Conservation (phyloP, 2,113 vertebrate genomes). For the Lucifuga dentata region DNA sequence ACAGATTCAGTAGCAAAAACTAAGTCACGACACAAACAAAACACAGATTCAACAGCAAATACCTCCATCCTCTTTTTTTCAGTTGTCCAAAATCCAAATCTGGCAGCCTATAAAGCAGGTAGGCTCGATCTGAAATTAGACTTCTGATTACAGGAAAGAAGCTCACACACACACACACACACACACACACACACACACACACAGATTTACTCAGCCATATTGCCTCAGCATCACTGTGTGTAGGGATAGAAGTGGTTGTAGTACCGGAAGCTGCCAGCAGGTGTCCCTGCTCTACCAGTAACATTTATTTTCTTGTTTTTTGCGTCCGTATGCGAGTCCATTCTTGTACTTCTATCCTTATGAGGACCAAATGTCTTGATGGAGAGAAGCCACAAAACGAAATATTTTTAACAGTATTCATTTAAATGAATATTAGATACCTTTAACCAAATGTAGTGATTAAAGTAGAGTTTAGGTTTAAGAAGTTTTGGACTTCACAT, state of each 20-base stretch:
- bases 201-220: conserved; percentile 31
- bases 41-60: no score
- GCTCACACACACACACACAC: conserved; percentile 5
- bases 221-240: not conserved
- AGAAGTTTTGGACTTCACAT: no score
- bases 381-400: not conserved
- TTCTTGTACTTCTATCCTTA: conserved; percentile 1
- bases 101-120: conserved; percentile 41
- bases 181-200: not conserved
- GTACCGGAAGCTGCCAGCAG: conserved; percentile 39
- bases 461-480: no score
- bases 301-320: conserved; percentile 38
- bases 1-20: no score
- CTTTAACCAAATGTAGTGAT: no score
- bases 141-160: conserved; percentile 48
- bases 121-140: conserved; percentile 30
- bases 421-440: no score
- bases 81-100: conserved; percentile 48
- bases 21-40: no score
- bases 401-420: no score
- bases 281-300: conserved; percentile 72
- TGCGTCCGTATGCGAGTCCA: not conserved
- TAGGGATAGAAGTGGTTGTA: conserved; percentile 6
- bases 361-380: not conserved
- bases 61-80: conserved; percentile 49